Evolutionary conservation across 2,888 invertebrate species (phyloP), one percentile per base, ranked within the genome.

Genomic region (Calephelis perditalis): DNA sequence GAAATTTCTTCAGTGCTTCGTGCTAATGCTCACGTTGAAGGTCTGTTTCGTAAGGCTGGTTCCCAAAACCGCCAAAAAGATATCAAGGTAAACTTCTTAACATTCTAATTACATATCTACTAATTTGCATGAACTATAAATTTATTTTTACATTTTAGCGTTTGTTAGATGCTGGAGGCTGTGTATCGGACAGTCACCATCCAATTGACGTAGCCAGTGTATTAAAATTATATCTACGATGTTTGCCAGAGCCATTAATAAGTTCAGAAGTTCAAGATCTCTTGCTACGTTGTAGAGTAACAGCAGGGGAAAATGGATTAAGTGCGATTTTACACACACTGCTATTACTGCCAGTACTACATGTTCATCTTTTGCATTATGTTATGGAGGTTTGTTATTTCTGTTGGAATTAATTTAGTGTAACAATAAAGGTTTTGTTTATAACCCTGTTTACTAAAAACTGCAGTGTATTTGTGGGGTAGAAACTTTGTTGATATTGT

Each of bases 41-140:
- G 98, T 0, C 84, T 98, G 57, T 98, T 98, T 79, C 92, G 98
- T 7, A 97, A 97, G 88, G 96, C 96, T 57, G 98, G 97, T 11
- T 96, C 97, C 1, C 93, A 95, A 71, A 91, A 93, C 46, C 92
- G 97, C 65, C 96, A 97, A 81, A 95, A 94, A 75, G 96, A 96
- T 80, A 93, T 97, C 35, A 94, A 94, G 86, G 95, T 95, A 78
- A 74, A 81, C 63, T 65, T 59, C 7, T 43, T 57, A 37, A 49
- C 43, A 58, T 45, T 40, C 6, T 40, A 7, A 40, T 40, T 40
- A 40, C 5, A 4, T 40, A 40, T 8, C 1, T 5, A 7, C 6
- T 40, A 6, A 40, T 40, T 40, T 40, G 2, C 8, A 7, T 40
- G 40, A 7, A 40, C 40, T 40, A 40, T 6, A 7, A 40, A 40